phyloP scores from a whole-genome alignment of 2,888 invertebrate species.

The Scaptomyza cyrtandrae region DNA sequence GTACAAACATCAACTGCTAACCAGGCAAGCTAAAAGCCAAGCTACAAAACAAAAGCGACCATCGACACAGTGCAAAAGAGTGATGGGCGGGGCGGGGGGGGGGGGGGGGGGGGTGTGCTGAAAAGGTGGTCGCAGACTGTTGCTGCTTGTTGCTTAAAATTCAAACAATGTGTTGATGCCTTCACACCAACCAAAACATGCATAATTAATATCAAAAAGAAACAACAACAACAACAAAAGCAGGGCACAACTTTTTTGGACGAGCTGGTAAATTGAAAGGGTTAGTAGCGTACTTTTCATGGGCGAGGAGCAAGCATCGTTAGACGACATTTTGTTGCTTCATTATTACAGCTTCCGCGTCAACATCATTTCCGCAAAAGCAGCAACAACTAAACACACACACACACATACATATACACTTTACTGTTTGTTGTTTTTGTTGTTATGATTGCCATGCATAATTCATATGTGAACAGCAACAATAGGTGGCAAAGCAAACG shows the following conservation, averaged over 20 bases:
- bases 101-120: background rate
- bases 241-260: slow-evolving; percentile 68
- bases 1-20: slow-evolving; percentile 25
- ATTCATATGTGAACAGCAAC: slow-evolving; percentile 80
- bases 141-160: slow-evolving; percentile 75
- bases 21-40: slow-evolving; percentile 26
- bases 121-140: slow-evolving; percentile 16
- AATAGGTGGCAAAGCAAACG: slow-evolving; percentile 70
- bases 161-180: slow-evolving; percentile 82
- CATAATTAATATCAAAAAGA: slow-evolving; percentile 80
- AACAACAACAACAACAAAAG: slow-evolving; percentile 46
- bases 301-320: slow-evolving; percentile 34
- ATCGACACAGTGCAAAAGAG: slow-evolving; percentile 1
- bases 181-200: slow-evolving; percentile 79
- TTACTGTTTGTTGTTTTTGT: slow-evolving; percentile 38
- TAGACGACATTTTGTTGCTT: slow-evolving; percentile 77
- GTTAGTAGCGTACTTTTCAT: slow-evolving; percentile 65
- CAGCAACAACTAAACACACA: slow-evolving; percentile 39
- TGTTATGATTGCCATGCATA: slow-evolving; percentile 73
- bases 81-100: background rate
- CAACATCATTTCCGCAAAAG: slow-evolving; percentile 79
- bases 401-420: slow-evolving; percentile 14
- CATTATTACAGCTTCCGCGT: slow-evolving; percentile 82
- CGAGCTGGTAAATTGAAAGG: slow-evolving; percentile 76
- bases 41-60: slow-evolving; percentile 11